Conservation (phyloP, 2,797 vertebrate species). For the Sebastes oblongus region DNA sequence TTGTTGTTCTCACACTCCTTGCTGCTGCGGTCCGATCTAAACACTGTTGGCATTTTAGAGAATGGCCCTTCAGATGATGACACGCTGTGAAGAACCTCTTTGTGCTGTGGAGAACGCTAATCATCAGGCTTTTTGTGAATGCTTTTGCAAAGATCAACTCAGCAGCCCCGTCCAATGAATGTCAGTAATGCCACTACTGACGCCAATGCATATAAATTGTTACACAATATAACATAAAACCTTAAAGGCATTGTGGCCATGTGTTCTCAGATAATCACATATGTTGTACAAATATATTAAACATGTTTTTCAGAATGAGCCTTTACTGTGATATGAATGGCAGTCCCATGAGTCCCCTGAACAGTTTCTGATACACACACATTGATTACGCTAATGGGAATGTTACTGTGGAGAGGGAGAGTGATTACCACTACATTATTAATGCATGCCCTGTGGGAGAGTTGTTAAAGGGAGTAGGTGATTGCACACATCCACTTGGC, state of each 20-base stretch:
- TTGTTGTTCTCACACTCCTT: background rate
- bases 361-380: background rate
- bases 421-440: slow-evolving; percentile 5
- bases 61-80: slow-evolving; percentile 9
- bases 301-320: background rate
- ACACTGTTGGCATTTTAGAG: background rate
- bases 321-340: background rate
- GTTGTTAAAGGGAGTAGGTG: background rate
- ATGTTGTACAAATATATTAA: background rate
- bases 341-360: background rate
- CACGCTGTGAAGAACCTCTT: background rate
- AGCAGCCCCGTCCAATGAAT: background rate
- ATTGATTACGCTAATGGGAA: background rate
- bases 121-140: background rate
- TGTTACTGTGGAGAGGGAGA: background rate
- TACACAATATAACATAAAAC: slow-evolving; percentile 14
- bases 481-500: background rate
- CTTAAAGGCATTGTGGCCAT: background rate
- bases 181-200: background rate
- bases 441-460: background rate
- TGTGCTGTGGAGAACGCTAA: background rate
- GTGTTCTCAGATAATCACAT: background rate
- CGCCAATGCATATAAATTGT: background rate
- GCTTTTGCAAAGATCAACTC: background rate
- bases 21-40: background rate